These are phyloP conservation scores for Linyphia triangularis DNA, from an alignment of 2,888 invertebrate genomes.

Conservation along the genomic window DNA sequence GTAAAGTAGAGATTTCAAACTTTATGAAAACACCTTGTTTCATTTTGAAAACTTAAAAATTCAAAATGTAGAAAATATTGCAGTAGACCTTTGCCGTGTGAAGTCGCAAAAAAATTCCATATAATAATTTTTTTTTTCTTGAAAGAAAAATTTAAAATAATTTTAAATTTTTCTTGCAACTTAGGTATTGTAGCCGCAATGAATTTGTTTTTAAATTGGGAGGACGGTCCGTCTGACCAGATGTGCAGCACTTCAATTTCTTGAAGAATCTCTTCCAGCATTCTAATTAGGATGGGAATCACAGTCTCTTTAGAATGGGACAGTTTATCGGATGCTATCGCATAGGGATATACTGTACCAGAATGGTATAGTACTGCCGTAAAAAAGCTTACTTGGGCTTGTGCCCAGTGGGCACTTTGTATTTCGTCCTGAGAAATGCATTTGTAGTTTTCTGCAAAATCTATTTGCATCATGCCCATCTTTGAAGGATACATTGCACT, in stretches of 20 bases:
- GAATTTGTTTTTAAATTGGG: not conserved
- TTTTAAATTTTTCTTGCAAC: not conserved
- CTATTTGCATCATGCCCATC: not conserved
- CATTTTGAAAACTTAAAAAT: not conserved
- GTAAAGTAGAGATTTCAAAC: not conserved
- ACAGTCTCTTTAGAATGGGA: not conserved
- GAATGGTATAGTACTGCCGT: not conserved
- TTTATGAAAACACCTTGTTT: not conserved
- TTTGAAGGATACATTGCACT: not conserved
- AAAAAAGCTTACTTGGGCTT: not conserved
- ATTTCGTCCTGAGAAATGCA: not conserved
- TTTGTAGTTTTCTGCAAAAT: slow-evolving; percentile 3
- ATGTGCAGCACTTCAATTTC: not conserved
- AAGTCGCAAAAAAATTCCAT: slow-evolving; percentile 26
- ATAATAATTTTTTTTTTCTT: too few species aligned
- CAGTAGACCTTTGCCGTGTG: slow-evolving; percentile 4
- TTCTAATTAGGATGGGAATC: not conserved
- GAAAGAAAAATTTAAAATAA: too few species aligned
- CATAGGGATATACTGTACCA: not conserved
- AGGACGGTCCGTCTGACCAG: slow-evolving; percentile 8
- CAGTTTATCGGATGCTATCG: not conserved
- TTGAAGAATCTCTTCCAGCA: not conserved
- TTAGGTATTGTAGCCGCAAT: not conserved
- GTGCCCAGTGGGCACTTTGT: not conserved
- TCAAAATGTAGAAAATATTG: too few species aligned